Evolutionary conservation across 2,797 vertebrate species (phyloP).

Genomic region (Siniperca undulata): DNA sequence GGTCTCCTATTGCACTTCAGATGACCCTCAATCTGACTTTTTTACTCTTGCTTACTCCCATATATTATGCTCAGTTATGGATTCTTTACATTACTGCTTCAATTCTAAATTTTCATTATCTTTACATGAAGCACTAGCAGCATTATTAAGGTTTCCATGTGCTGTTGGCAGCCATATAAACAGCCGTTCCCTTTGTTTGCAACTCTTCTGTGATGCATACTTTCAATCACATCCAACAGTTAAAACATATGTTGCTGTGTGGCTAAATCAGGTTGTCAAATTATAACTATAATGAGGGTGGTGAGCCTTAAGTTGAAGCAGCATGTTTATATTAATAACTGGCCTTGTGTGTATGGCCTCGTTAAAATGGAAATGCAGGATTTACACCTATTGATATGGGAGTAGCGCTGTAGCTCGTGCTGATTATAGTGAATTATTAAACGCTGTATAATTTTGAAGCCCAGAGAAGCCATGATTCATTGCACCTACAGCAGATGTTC

Average conservation of each 20-base stretch:
- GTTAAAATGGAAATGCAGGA: slow-evolving; percentile 63
- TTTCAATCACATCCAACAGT: slow-evolving; percentile 41
- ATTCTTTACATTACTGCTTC: slow-evolving; percentile 29
- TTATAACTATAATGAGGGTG: slow-evolving; percentile 33
- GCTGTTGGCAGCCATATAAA: slow-evolving; percentile 44
- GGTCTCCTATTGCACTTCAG: slow-evolving; percentile 22
- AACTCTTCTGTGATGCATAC: slow-evolving; percentile 27
- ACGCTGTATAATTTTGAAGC: slow-evolving; percentile 42
- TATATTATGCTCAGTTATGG: slow-evolving; percentile 6
- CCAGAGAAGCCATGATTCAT: slow-evolving; percentile 18
- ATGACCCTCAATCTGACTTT: slow-evolving; percentile 25
- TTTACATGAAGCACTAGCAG: slow-evolving; percentile 19
- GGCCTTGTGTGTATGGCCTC: slow-evolving; percentile 36
- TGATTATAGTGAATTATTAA: slow-evolving; percentile 60
- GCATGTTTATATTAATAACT: slow-evolving; percentile 54
- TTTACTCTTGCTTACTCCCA: neutral
- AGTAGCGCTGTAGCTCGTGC: slow-evolving; percentile 30
- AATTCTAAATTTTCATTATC: slow-evolving; percentile 26
- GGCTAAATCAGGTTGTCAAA: slow-evolving; percentile 53
- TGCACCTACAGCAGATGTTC: slow-evolving; percentile 48
- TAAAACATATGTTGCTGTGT: slow-evolving; percentile 34
- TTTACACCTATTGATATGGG: slow-evolving; percentile 42
- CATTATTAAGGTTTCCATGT: slow-evolving; percentile 80
- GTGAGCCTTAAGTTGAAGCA: slow-evolving; percentile 38
- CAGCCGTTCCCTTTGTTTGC: slow-evolving; percentile 27